These are phyloP conservation scores for Coregonus suidteri DNA, from an alignment of 2,797 vertebrate species.

Conservation along the genomic window DNA sequence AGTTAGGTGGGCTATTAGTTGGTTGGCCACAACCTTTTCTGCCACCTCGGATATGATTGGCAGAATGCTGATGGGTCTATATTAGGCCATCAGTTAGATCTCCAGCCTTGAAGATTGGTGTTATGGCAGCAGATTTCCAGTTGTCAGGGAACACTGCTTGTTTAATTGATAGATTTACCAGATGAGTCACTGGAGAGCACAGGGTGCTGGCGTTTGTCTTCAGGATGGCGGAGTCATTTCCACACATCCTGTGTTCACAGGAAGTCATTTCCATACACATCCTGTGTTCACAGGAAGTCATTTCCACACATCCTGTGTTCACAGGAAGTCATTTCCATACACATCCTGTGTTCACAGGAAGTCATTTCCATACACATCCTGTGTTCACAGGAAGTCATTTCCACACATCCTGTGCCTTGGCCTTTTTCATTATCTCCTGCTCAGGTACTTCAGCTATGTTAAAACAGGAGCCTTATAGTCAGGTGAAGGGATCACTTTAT, in stretches of 20 bases:
- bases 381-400: no score
- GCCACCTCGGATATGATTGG: neutral
- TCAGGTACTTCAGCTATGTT: slow-evolving; percentile 5
- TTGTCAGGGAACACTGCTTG: neutral
- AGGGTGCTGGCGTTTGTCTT: neutral
- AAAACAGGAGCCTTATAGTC: slow-evolving; percentile 2
- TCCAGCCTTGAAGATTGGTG: slow-evolving; percentile 10
- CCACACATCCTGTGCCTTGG: no score
- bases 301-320: no score
- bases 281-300: no score
- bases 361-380: no score
- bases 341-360: no score
- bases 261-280: no score
- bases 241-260: neutral
- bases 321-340: no score
- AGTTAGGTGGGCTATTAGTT: no score
- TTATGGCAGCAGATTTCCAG: slow-evolving; percentile 9
- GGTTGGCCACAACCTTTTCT: no score
- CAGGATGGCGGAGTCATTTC: slow-evolving; percentile 1
- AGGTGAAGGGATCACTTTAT: neutral
- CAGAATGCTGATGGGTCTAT: slow-evolving; percentile 14
- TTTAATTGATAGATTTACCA: slow-evolving; percentile 14
- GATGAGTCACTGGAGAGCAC: neutral
- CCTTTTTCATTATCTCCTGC: neutral
- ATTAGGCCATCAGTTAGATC: slow-evolving; percentile 3